phyloP scores from a whole-genome alignment of 2,888 invertebrate species.

The Heliconius sara region DNA sequence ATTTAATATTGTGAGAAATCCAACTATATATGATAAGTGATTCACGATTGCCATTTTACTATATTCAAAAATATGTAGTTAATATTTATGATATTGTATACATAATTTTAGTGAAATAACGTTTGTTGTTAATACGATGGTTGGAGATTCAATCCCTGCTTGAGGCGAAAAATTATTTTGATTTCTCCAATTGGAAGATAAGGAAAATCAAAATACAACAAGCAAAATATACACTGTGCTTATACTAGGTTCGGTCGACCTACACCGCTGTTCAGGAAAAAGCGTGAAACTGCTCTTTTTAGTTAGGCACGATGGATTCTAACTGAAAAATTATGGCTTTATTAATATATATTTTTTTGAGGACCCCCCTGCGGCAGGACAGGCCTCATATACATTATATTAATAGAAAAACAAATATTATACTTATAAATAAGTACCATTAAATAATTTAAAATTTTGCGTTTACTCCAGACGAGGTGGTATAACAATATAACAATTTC shows the following conservation, averaged over 20 bases:
- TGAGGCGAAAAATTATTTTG: neutral
- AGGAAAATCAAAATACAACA: neutral
- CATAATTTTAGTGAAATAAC: neutral
- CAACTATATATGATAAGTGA: neutral
- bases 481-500: neutral
- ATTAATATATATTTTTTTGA: too few relatives aligned
- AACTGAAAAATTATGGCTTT: too few relatives aligned
- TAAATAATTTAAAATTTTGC: conserved; percentile 1
- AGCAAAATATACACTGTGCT: neutral
- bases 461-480: neutral
- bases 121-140: too few relatives aligned
- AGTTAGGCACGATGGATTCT: neutral
- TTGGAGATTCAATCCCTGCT: neutral
- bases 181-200: too few relatives aligned
- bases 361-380: too few relatives aligned
- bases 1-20: neutral
- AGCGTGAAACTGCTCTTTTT: neutral
- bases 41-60: neutral
- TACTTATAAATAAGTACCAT: neutral
- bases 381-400: too few relatives aligned
- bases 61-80: neutral
- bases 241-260: neutral
- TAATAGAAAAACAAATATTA: neutral
- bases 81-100: neutral
- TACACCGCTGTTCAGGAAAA: neutral